Percentiles rank a stretch among this genome's conserved stretches.
Evolutionary conservation across 2,888 invertebrate genomes (phyloP).

Genomic region (Netelia melanura): DNA sequence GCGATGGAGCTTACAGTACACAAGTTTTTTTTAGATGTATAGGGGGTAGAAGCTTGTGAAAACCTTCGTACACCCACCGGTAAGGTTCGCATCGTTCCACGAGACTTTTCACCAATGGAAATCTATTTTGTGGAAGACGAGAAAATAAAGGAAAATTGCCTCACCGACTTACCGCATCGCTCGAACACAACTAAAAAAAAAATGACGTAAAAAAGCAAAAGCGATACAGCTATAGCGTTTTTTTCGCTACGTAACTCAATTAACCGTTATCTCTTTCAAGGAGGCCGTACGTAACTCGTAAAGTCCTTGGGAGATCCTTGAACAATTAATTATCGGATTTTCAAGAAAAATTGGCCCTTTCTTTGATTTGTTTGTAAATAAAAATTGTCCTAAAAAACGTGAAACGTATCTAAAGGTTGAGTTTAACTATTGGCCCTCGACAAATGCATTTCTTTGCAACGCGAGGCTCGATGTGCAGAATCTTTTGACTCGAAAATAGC

Average conservation of each 20-base stretch:
- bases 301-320: background rate
- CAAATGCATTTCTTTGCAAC: background rate
- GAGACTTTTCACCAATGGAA: constrained; percentile 34
- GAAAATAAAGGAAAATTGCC: constrained; percentile 52
- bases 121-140: constrained; percentile 47
- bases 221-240: background rate
- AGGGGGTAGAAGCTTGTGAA: background rate
- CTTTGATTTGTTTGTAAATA: background rate
- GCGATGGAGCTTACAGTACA: constrained; percentile 26
- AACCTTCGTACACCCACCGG: constrained; percentile 1
- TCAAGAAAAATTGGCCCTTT: background rate
- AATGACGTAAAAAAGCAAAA: background rate
- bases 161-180: constrained; percentile 27
- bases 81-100: constrained; percentile 14
- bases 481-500: constrained; percentile 14
- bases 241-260: constrained; percentile 32
- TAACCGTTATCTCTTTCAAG: constrained; percentile 32
- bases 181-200: constrained; percentile 9
- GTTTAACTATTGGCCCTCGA: background rate
- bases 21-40: background rate
- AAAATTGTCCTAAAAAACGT: background rate
- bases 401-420: background rate
- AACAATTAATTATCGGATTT: no score
- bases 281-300: background rate
- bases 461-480: background rate